Base-by-base conservation (phyloP, 2,888 invertebrate species). In the Parnassius orleans region DNA sequence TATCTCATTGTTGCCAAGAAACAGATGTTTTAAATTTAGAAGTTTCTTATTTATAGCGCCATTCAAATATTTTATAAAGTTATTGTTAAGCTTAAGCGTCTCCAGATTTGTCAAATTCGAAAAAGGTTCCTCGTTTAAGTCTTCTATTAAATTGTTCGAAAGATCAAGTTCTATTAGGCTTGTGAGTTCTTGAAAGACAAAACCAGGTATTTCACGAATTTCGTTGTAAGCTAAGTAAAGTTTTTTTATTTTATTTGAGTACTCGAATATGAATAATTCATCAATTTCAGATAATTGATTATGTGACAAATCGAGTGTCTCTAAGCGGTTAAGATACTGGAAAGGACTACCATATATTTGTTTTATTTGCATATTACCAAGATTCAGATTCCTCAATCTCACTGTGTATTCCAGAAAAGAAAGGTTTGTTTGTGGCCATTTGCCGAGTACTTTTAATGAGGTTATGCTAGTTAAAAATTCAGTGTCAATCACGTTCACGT, bases 11-110 rank as follows among this genome's bases (percentile, higher is more conserved):
- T 80, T 75, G 66, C 73, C 78, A 11, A 90, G 67, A 69, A 77
- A 86, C 14, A 90, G 74, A 70, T 89, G 87, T 65, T 78, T 84
- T 44, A 91, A 75, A 46, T 78, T 77, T 2, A 73, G 71, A 2
- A 90, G 75, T 33, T 75, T 79, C 7, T 48, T 56, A 62, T 89
- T 88, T 9, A 91, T 72, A 9, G 89, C 90, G 2, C 89, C 89
- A 57, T 89, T 87, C 1, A 90, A 72, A 66, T 88, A 72, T 66
- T 79, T 79, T 1, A 90, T 89, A 60, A 67, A 74, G 50, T 90
- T 90, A 61, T 87, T 80, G 57, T 84, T 83, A 10, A 90, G 65
- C 60, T 72, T 79, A 1, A 90, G 72, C 12, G 70, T 70, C 68
- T 80, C 73, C 12, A 90, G 73, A 46, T 71, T 81, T 0, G 83